Conservation (phyloP, 1,140 invertebrate species). For the Camponotus vicinus region DNA sequence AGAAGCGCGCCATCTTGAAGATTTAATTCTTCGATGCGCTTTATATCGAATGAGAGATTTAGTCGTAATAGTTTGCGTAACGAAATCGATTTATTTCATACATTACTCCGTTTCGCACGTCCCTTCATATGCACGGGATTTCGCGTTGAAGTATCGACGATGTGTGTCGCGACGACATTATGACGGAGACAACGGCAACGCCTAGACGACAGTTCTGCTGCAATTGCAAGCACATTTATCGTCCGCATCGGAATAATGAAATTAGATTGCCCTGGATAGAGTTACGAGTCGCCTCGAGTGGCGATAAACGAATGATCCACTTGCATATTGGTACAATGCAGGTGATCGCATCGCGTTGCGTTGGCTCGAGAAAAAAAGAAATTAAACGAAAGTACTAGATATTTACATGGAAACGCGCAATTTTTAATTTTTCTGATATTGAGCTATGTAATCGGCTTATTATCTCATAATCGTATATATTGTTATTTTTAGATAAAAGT, state of each 20-base stretch:
- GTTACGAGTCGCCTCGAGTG: slow-evolving; percentile 52
- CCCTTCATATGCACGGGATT: background rate
- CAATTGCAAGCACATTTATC: slow-evolving; percentile 51
- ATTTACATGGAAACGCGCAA: background rate
- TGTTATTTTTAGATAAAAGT: background rate
- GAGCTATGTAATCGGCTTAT: background rate
- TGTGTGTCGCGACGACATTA: background rate
- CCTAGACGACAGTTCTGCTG: background rate
- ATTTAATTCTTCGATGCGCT: slow-evolving; percentile 1
- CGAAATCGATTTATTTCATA: slow-evolving; percentile 41
- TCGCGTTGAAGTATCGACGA: slow-evolving; percentile 18
- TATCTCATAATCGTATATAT: background rate
- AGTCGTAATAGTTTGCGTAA: slow-evolving; percentile 30
- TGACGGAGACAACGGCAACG: slow-evolving; percentile 10
- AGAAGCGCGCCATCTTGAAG: background rate
- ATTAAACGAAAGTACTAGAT: background rate
- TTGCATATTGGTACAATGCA: slow-evolving; percentile 47
- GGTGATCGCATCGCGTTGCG: slow-evolving; percentile 32
- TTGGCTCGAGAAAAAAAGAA: background rate
- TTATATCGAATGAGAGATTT: background rate
- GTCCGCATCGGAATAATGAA: slow-evolving; percentile 57
- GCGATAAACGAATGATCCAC: slow-evolving; percentile 61
- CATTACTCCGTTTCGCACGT: slow-evolving; percentile 1
- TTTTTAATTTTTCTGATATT: background rate
- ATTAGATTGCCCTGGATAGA: slow-evolving; percentile 62